A percentile compares a stretch with the other conserved stretches of the same genome.
Conservation (phyloP, 2,113 vertebrate genomes). For the Hemiscyllium ocellatum region DNA sequence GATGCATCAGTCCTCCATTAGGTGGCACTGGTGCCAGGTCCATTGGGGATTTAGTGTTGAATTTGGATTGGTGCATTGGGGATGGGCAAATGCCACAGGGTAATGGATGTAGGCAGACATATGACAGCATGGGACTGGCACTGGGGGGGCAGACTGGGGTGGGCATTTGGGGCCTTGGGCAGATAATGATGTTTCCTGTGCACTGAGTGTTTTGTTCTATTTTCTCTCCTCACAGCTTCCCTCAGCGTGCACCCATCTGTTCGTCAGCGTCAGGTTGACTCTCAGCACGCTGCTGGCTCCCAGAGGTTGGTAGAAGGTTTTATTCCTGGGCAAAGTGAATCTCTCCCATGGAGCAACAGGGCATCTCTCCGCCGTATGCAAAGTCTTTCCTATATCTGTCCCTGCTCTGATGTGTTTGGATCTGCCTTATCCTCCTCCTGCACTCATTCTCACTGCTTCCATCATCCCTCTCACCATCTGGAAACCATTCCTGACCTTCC, state of each 20-base stretch:
- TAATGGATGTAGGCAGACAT: not conserved
- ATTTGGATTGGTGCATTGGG: not conserved
- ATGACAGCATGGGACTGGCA: not conserved
- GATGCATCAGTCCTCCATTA: not conserved
- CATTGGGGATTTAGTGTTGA: not conserved
- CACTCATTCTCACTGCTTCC: slow-evolving; percentile 62
- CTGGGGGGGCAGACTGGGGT: not conserved
- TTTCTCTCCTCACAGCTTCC: slow-evolving; percentile 49
- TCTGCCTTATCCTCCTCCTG: slow-evolving; percentile 57
- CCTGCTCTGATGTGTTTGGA: slow-evolving; percentile 62
- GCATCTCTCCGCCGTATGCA: slow-evolving; percentile 66
- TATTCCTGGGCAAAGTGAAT: slow-evolving; percentile 59
- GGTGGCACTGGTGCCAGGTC: not conserved
- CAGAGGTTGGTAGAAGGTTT: slow-evolving; percentile 98
- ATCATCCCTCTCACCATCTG: slow-evolving; percentile 78
- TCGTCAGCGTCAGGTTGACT: slow-evolving; percentile 86
- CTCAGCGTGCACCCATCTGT: slow-evolving; percentile 78
- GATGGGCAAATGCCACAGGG: not conserved
- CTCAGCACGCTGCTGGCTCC: slow-evolving; percentile 78
- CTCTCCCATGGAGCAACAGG: slow-evolving; percentile 60
- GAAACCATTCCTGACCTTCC: slow-evolving; percentile 77
- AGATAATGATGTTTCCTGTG: not conserved
- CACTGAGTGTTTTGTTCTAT: slow-evolving; percentile 40
- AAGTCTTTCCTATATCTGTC: slow-evolving; percentile 74
- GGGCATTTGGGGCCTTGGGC: not conserved